Percentiles rank a stretch among this genome's conserved stretches.
These are phyloP conservation scores for Trichonephila inaurata DNA, from an alignment of 1,140 invertebrate genomes.

Conservation along the genomic window DNA sequence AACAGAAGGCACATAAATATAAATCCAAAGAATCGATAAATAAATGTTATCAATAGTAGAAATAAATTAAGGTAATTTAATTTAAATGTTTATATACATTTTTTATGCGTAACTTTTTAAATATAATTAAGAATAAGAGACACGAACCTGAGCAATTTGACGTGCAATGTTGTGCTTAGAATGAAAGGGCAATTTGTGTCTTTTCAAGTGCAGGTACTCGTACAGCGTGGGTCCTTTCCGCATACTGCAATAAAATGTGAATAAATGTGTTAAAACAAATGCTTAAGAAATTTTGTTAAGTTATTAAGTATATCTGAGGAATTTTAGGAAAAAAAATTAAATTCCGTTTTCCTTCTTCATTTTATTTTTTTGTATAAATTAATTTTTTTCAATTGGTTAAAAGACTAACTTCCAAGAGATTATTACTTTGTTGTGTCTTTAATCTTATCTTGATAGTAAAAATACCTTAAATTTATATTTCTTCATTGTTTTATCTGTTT, in stretches of 20 bases:
- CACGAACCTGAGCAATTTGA: conserved; percentile 79
- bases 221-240: conserved; percentile 80
- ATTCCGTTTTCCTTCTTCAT: too few relatives aligned
- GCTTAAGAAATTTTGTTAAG: too few relatives aligned
- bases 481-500: too few relatives aligned
- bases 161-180: conserved; percentile 77
- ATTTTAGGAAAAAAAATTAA: too few relatives aligned
- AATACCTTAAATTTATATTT: too few relatives aligned
- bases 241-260: conserved; percentile 78
- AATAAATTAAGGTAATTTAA: not conserved
- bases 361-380: too few relatives aligned
- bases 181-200: conserved; percentile 71
- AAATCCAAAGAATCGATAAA: not conserved
- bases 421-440: too few relatives aligned
- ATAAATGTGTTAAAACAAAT: not conserved
- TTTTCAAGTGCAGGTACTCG: conserved; percentile 79
- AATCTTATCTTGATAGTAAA: too few relatives aligned
- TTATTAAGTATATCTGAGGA: too few relatives aligned
- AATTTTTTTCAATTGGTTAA: too few relatives aligned
- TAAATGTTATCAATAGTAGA: too few relatives aligned
- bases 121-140: not conserved
- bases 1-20: not conserved
- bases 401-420: too few relatives aligned
- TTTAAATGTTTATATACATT: not conserved
- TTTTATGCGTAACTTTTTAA: not conserved